Percentiles rank a stretch among this genome's conserved stretches.
These are phyloP conservation scores for Danionella dracula DNA, from an alignment of 2,797 vertebrate genomes.

Conservation along the genomic window DNA sequence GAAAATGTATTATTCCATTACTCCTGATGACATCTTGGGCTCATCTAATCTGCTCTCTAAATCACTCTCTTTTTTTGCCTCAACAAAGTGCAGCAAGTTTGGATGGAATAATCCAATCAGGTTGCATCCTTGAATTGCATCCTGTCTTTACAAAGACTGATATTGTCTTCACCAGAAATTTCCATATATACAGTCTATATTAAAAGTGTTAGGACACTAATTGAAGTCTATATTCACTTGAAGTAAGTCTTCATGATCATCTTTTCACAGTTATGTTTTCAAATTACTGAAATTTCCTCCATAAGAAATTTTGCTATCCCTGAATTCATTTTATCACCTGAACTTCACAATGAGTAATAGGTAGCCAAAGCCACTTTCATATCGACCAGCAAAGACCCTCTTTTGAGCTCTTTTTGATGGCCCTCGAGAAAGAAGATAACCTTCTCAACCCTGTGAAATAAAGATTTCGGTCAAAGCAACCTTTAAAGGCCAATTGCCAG, in stretches of 20 bases:
- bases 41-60: not conserved
- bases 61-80: not conserved
- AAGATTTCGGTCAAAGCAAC: conserved; percentile 31
- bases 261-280: too few relatives aligned
- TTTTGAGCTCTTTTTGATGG: not conserved
- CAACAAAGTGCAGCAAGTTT: not conserved
- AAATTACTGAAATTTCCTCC: too few relatives aligned
- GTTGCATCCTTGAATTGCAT: too few relatives aligned
- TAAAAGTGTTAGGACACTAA: too few relatives aligned
- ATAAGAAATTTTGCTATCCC: too few relatives aligned
- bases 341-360: conserved; percentile 10
- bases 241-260: too few relatives aligned
- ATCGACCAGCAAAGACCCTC: conserved; percentile 3
- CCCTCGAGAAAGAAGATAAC: conserved; percentile 19
- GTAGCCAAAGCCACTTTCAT: not conserved
- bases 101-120: not conserved
- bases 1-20: conserved; percentile 39
- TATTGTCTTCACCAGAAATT: too few relatives aligned
- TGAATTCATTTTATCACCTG: not conserved
- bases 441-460: conserved; percentile 18
- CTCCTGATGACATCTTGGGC: not conserved
- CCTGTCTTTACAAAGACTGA: too few relatives aligned
- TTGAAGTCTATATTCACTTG: too few relatives aligned
- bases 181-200: too few relatives aligned
- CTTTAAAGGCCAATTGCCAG: conserved; percentile 32